Evolutionary conservation across 2,113 vertebrate genomes (phyloP), one percentile per base, ranked within the genome.

Genomic region (Oryzias celebensis): DNA sequence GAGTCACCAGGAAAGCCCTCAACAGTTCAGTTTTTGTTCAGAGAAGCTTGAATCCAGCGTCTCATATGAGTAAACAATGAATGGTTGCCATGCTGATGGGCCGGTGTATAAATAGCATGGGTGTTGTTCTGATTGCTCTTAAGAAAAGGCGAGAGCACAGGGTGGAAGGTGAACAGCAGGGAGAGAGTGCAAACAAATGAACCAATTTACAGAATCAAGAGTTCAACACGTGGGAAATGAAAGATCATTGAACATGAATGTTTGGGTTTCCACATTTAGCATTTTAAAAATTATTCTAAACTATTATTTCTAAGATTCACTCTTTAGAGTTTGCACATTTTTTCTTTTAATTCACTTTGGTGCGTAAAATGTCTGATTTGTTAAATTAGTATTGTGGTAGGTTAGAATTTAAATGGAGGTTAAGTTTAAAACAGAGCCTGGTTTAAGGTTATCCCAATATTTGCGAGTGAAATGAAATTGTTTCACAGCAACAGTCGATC

Each of bases 31-130:
- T 80, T 75, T 78, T 68, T 65, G 55, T 54, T 77, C 17, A 10
- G 51, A 36, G 53, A 53, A 62, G 43, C 41, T 28, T 73, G 58
- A 52, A 82, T 85, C 63, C 57, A 28, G 46, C 45, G 70, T 79
- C 73, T 84, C 73, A 70, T 82, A 61, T 24, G 68, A 73, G 63
- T 84, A 90, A 90, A 88, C 78, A 85, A 76, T 73, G 60, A 12
- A 24, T 71, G 65, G 85, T 87, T 87, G 71, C 80, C 78, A 88
- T 85, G 83, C 73, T 43, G 58, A 88, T 75, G 46, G 44, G 63
- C 75, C 60, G 2, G 52, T 66, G 58, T 86, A 88, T 88, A 85
- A 87, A 88, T 86, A 87, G 81, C 62, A 60, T 31, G 48, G 67
- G 54, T 82, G 83, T 88, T 88, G 77, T 79, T 85, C 77, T 80